phyloP scores from a whole-genome alignment of 2,113 vertebrate species.

The Alouatta palliata region DNA sequence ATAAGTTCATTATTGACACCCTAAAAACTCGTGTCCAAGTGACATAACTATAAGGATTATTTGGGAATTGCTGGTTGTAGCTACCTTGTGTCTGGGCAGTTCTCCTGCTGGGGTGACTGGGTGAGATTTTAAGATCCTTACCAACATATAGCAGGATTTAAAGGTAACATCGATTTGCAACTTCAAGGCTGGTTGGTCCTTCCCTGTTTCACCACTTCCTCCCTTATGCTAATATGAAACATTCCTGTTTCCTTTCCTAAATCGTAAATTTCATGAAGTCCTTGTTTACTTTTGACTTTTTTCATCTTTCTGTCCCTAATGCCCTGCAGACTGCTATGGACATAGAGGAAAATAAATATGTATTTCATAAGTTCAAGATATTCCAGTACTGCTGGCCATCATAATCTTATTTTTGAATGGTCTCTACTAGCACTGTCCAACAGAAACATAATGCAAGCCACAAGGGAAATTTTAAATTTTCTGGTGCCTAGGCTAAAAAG shows the following conservation, averaged over 20 bases:
- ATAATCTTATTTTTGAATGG: neutral
- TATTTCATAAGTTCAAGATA: neutral
- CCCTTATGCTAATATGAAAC: neutral
- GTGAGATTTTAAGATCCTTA: neutral
- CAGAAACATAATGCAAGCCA: neutral
- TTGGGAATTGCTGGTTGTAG: neutral
- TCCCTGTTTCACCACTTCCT: neutral
- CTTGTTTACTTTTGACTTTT: neutral
- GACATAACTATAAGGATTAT: neutral
- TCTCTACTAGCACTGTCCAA: too few species aligned
- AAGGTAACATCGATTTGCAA: neutral
- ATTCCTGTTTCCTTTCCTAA: neutral
- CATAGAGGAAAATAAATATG: neutral
- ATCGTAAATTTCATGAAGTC: neutral
- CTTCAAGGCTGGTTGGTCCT: neutral
- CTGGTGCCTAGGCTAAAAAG: neutral
- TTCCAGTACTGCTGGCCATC: neutral
- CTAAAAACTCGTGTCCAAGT: conserved; percentile 65
- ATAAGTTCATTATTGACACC: conserved; percentile 56
- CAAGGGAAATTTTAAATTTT: neutral
- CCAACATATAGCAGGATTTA: neutral
- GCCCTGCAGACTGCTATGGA: neutral
- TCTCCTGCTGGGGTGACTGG: neutral
- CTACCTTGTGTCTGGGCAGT: neutral
- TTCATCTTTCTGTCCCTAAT: neutral